Conservation (phyloP, 2,113 vertebrate species). For the Empidonax traillii region DNA sequence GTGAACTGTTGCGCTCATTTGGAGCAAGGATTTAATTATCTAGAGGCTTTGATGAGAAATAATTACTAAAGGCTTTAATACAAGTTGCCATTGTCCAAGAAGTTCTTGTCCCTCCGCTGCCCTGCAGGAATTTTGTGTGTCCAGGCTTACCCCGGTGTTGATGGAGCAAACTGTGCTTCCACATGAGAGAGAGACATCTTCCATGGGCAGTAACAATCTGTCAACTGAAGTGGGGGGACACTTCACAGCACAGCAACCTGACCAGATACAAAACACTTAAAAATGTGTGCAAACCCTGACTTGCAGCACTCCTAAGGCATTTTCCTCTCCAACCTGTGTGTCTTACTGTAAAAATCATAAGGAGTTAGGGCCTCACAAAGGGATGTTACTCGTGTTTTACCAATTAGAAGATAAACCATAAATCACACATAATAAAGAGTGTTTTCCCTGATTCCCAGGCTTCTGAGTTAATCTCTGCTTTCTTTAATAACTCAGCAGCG, state of each 20-base stretch:
- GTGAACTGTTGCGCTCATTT: background rate
- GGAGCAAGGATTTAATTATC: constrained; percentile 13
- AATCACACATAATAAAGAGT: background rate
- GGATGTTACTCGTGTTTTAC: background rate
- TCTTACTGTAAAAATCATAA: background rate
- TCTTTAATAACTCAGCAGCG: background rate
- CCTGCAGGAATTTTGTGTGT: background rate
- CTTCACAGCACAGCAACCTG: background rate
- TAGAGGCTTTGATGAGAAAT: background rate
- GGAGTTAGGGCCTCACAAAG: background rate
- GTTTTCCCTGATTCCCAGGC: background rate
- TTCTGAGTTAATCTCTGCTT: background rate
- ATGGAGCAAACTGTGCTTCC: background rate
- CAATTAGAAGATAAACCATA: background rate
- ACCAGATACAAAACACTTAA: background rate
- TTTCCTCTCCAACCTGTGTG: background rate
- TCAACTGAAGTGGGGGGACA: rapidly evolving
- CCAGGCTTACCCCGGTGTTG: rapidly evolving
- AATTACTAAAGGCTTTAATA: background rate
- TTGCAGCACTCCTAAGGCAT: rapidly evolving
- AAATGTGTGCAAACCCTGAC: background rate
- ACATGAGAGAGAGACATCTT: background rate
- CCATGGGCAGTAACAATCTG: background rate
- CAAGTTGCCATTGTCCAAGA: background rate
- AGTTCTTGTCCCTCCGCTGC: background rate